Evolutionary conservation across 1,140 invertebrate genomes (phyloP).

Genomic region (Geopemphigus sp.): DNA sequence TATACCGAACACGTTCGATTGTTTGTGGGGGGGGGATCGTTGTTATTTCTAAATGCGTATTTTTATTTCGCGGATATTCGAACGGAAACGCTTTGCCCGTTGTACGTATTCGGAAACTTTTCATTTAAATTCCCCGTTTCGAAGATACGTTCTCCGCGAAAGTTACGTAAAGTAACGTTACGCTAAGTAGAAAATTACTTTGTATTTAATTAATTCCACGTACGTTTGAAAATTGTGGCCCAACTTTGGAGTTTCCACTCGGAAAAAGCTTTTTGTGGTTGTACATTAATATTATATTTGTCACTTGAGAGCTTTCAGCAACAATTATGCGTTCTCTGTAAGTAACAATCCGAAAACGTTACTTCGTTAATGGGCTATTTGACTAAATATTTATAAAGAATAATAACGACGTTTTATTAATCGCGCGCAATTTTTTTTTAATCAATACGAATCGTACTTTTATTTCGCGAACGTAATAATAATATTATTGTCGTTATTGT

Average conservation of each 20-base stretch:
- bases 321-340: neutral
- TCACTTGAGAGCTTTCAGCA: neutral
- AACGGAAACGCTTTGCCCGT: too few species aligned
- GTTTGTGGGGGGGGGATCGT: too few species aligned
- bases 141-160: neutral
- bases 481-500: too few species aligned
- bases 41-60: too few species aligned
- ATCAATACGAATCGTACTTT: too few species aligned
- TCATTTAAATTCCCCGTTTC: neutral
- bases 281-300: conserved; percentile 16
- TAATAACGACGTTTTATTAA: too few species aligned
- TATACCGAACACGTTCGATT: too few species aligned
- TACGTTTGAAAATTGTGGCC: neutral
- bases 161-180: conserved; percentile 1
- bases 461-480: too few species aligned
- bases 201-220: conserved; percentile 32
- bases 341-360: neutral
- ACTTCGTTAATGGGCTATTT: neutral
- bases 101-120: neutral
- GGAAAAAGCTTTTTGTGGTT: conserved; percentile 13
- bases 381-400: neutral
- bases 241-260: conserved; percentile 16
- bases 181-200: conserved; percentile 36
- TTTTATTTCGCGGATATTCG: too few species aligned
- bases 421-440: too few species aligned